Conservation (phyloP, 2,113 vertebrate genomes). For the Pelusios castaneus region DNA sequence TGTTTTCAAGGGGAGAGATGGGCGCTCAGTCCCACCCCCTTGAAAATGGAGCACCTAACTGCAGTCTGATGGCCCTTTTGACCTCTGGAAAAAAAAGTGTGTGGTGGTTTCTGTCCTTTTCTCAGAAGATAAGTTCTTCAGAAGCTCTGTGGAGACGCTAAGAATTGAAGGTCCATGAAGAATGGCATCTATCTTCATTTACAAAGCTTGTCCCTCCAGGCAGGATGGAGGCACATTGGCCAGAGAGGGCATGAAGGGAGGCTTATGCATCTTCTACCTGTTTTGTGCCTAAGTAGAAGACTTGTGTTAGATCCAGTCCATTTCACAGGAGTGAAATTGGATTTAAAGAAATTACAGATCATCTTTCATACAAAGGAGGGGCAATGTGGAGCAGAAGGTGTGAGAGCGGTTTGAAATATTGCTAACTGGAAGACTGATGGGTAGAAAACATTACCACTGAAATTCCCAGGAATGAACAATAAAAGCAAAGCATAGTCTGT, state of each 20-base stretch:
- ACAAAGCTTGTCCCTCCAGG: not conserved
- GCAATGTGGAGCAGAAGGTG: not conserved
- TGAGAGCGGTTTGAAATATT: not conserved
- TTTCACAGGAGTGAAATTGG: not conserved
- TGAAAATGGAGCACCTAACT: not conserved
- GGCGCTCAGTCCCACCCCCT: not conserved
- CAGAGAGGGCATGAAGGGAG: conserved; percentile 12
- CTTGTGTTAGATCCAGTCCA: not conserved
- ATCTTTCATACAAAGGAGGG: not conserved
- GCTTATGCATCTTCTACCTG: not conserved
- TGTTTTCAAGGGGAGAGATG: conserved; percentile 11
- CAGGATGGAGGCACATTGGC: not conserved
- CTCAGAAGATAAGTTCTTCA: not conserved
- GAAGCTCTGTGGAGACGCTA: conserved; percentile 6
- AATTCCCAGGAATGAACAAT: not conserved
- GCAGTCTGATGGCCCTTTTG: conserved; percentile 1
- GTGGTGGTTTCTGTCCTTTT: not conserved
- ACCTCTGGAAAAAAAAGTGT: conserved; percentile 38
- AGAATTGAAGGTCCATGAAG: not conserved
- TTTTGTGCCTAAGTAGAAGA: not conserved
- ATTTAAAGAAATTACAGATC: not conserved
- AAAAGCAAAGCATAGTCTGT: not conserved
- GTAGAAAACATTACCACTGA: not conserved
- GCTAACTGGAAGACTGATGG: not conserved
- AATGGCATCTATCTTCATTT: not conserved